Base-by-base conservation (phyloP, 2,113 vertebrate species). In the Phainopepla nitens region DNA sequence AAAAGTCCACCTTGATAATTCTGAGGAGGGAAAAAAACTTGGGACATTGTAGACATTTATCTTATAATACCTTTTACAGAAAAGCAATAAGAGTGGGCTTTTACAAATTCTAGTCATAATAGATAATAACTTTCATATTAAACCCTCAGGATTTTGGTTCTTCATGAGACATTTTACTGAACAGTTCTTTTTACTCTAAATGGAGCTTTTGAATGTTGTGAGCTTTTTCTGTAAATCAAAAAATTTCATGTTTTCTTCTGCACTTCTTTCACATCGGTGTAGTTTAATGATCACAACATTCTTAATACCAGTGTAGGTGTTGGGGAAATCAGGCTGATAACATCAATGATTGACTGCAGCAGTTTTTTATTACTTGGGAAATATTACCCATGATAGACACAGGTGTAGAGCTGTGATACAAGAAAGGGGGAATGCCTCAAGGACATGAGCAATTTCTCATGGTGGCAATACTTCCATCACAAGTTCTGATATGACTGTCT, bases 31-130 rank as follows among this genome's bases (percentile, higher is more conserved):
- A 44, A 29, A 44, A 44, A 60, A n/a, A 51, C 3, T 51, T 42
- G 94, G 79, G 96, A 94, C 50, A 49, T 18, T 54, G 31, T 4
- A 76, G 60, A 53, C 8, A 64, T 95, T 97, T 91, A 85, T 66
- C 39, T 77, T 61, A 25, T 33, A 50, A 53, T 11, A 56, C 9
- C 15, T 97, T 91, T 61, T 94, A 79, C 60, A 93, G 39, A 62
- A 85, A 93, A 87, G 4, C 13, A 42, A 82, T 56, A 56, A 95
- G 16, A 94, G 1, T 47, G 57, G 58, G n/a, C 15, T 89, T 91
- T 79, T 27, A 79, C 70, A 91, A 95, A 82, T 75, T 23, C 10
- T 64, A 72, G 41, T 71, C 54, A n/a, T n/a, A n/a, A n/a, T n/a
- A n/a, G n/a, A n/a, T n/a, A 83, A 70, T 87, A 92, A 51, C 75